Evolutionary conservation across 2,888 invertebrate genomes (phyloP), one percentile per base, ranked within the genome.

Genomic region (Hirudinaria manillensis): DNA sequence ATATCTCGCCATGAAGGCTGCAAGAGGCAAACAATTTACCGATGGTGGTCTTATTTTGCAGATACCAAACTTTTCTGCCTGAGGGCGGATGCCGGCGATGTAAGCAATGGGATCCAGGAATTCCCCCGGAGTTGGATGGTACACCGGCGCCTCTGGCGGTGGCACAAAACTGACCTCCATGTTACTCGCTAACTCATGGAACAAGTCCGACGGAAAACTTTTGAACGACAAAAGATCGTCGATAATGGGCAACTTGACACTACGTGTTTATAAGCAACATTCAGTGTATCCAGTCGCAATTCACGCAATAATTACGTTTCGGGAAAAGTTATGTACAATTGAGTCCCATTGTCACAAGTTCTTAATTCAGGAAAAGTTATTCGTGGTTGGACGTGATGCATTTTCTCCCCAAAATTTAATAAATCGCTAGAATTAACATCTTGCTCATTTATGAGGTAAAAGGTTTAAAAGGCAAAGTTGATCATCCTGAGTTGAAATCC

Each of bases 41-140:
- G 91, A 89, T 81, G 99, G 99, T 81, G 99, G 98, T 87, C 92
- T 92, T 83, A 99, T 97, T 89, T 97, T 99, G 87, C 98, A 96
- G 85, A 99, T 96, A 83, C 99, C 99, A 83, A 91, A 92, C 87
- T 93, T 92, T 88, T 97, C 95, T 10, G 95, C 99, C 82, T 93
- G 89, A 75, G 93, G 93, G 80, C 95, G 90, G 84, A 99, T 99
- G 89, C 96, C 96, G 82, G 91, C 93, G 82, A 99, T 96, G 87
- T 97, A 99, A 78, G 91, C 93, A 81, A 99, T 88, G 55, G 98
- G 97, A 88, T 99, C 96, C 85, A 91, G 89, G 86, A 98, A 99
- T 88, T 99, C 99, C 83, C 96, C 95, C 80, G 89, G 90, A 45
- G 92, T 93, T 70, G 98, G 99, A 83, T 91, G 90, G 88, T 95